Percentiles rank a stretch among this genome's conserved stretches.
These are phyloP conservation scores for Drosophila recens DNA, from an alignment of 2,888 invertebrate species.

Conservation along the genomic window DNA sequence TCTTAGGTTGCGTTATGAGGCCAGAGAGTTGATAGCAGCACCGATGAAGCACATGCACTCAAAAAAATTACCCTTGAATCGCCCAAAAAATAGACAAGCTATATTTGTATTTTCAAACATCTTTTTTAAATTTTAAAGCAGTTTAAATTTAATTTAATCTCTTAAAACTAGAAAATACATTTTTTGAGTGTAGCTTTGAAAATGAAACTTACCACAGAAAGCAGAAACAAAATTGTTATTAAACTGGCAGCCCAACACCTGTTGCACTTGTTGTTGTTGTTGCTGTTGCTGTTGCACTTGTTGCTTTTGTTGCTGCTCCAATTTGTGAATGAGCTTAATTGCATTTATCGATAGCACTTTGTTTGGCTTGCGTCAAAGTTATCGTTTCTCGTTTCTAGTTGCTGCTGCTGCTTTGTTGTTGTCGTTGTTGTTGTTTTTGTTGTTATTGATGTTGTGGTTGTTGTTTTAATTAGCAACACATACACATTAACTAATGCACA, in stretches of 20 bases:
- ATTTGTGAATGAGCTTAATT: constrained; percentile 68
- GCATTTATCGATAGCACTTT: constrained; percentile 74
- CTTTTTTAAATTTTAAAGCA: too few relatives aligned
- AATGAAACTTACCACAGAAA: constrained; percentile 58
- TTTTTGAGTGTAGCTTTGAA: constrained; percentile 5
- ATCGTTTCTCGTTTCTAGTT: constrained; percentile 62
- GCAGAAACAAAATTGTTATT: constrained; percentile 21
- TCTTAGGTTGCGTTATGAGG: neutral
- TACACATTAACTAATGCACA: constrained; percentile 67
- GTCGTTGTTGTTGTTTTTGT: constrained; percentile 2
- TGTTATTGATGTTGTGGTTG: constrained; percentile 40
- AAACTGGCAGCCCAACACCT: constrained; percentile 61
- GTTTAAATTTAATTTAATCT: too few relatives aligned
- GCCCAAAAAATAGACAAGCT: too few relatives aligned
- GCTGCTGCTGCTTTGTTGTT: constrained; percentile 25
- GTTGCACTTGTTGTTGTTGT: constrained; percentile 40
- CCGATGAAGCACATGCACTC: neutral
- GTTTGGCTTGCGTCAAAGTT: constrained; percentile 67
- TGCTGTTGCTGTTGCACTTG: constrained; percentile 17
- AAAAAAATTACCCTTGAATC: too few relatives aligned
- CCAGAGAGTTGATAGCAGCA: neutral
- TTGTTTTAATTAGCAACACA: constrained; percentile 75
- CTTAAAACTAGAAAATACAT: too few relatives aligned
- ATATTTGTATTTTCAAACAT: too few relatives aligned
- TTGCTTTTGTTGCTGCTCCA: constrained; percentile 53